phyloP scores from a whole-genome alignment of 1,140 invertebrate species.

The Apocrypta bakeri region DNA sequence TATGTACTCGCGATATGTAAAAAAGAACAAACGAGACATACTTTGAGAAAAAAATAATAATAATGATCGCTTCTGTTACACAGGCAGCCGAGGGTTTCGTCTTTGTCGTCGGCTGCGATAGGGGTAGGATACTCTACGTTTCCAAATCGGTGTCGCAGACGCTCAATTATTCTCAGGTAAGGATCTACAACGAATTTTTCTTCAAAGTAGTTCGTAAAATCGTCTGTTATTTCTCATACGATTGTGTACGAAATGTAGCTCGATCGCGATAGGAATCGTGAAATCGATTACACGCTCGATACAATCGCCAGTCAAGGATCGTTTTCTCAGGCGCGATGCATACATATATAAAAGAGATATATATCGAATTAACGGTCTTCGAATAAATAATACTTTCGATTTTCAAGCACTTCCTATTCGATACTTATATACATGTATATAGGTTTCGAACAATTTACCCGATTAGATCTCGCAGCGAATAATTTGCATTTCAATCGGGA shows the following conservation, averaged over 20 bases:
- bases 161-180: conserved; percentile 89
- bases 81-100: conserved; percentile 93
- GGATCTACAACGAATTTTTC: conserved; percentile 37
- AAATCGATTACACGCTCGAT: no score
- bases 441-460: no score
- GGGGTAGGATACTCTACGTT: conserved; percentile 92
- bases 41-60: neutral
- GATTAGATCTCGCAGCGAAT: neutral
- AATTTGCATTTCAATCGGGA: neutral
- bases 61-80: conserved; percentile 45
- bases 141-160: conserved; percentile 91
- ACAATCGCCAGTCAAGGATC: no score
- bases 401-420: neutral
- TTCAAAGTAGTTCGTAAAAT: no score
- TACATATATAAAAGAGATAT: no score
- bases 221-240: no score
- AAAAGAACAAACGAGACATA: neutral
- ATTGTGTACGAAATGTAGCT: neutral
- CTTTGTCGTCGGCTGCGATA: conserved; percentile 94
- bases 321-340: no score
- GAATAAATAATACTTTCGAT: neutral
- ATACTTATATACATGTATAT: neutral
- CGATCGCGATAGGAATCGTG: neutral
- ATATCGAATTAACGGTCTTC: no score
- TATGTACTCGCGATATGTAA: neutral